Conservation (phyloP, 2,797 vertebrate genomes). For the Periparus ater region DNA sequence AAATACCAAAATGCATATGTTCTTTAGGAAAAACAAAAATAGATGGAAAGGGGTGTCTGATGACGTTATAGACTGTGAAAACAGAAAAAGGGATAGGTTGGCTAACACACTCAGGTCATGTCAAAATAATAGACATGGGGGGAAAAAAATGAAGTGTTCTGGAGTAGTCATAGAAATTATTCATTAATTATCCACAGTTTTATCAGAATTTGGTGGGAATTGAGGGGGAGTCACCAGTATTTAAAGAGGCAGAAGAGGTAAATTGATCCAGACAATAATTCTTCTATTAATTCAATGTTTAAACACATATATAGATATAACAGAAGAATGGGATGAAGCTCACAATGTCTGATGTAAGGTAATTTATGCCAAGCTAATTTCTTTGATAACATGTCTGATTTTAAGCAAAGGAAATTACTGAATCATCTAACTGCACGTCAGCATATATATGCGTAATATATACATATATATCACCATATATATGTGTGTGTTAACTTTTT, state of each 20-base stretch:
- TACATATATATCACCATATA: neutral
- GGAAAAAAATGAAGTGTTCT: neutral
- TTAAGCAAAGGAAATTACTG: neutral
- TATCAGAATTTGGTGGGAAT: neutral
- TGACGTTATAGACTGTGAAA: neutral
- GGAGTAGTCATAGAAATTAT: neutral
- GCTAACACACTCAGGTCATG: neutral
- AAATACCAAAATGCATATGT: neutral
- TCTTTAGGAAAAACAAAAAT: conserved; percentile 4
- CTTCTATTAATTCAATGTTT: neutral
- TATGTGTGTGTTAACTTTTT: neutral
- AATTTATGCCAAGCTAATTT: neutral
- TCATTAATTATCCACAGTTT: neutral
- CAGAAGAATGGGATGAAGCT: neutral
- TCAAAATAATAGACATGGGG: neutral
- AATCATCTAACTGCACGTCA: neutral
- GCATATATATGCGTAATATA: too few relatives aligned
- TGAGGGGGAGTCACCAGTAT: accelerated
- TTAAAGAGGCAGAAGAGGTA: neutral
- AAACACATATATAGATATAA: neutral
- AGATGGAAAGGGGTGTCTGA: neutral
- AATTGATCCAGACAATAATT: neutral
- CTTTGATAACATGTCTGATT: neutral
- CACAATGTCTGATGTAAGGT: neutral
- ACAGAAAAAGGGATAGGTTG: neutral